Evolutionary conservation across 2,797 vertebrate genomes (phyloP), one percentile per base, ranked within the genome.

Genomic region (Gymnopithys bicolor): DNA sequence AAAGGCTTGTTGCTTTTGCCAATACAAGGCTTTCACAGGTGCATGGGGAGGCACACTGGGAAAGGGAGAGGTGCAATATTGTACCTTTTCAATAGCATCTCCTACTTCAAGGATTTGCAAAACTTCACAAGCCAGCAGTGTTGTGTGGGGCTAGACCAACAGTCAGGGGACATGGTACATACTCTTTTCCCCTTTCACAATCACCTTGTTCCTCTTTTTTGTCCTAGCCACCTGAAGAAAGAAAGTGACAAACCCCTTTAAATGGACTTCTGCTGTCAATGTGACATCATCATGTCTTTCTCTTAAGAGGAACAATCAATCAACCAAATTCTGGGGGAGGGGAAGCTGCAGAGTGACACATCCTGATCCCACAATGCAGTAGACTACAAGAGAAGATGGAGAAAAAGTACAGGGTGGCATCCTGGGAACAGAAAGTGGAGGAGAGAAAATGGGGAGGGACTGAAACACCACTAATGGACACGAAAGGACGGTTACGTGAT

Each of bases 191-290:
- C 28, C 6, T 80, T 46, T 52, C n/a, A 33, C 35, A 70, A 13
- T 83, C 13, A 17, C 41, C 24, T 90, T 37, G 23, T 79, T 81
- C 21, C 23, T 93, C 76, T 56, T 84, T 77, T 94, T 83, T 83
- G 23, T 83, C 43, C 74, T 78, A 99, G 99, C 98, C 99, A 99
- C 98, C 98, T 99, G 98, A 99, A 99, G 98, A 99, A 99, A 97
- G 99, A 99, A 97, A 99, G 99, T 71, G 99, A 99, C 98, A 99
- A 99, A 98, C 98, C 99, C 96, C 98, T 99, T 98, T 99, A 98
- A 99, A 97, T 69, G 85, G 97, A 98, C 97, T 97, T 84, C 67
- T 45, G 2, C 69, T 71, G 83, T 96, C 96, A 93, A 46, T 15
- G 19, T 80, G 93, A 93, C 80, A 89, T 95, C 94, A 89, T 96